Conservation (phyloP, 2,888 invertebrate species). For the Isoperla grammatica region DNA sequence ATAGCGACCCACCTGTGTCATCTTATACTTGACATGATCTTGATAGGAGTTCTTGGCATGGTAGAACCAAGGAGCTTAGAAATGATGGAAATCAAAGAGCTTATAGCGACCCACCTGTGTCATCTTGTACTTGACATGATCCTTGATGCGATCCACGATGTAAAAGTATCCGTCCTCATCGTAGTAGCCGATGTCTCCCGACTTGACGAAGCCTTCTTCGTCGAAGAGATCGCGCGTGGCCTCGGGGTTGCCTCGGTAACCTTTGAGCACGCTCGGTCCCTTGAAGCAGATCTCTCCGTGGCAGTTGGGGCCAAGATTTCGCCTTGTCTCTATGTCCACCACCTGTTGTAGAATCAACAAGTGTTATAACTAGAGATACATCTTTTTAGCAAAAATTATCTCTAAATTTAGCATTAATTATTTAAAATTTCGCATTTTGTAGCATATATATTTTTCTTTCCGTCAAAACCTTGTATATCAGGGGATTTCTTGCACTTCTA, state of each 20-base stretch:
- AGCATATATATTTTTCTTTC: too few relatives aligned
- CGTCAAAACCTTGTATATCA: too few relatives aligned
- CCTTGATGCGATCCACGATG: conserved; percentile 46
- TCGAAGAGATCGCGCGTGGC: conserved; percentile 12
- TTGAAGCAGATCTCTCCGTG: conserved; percentile 11
- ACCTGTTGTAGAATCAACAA: not conserved
- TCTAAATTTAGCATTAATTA: too few relatives aligned
- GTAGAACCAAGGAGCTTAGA: too few relatives aligned
- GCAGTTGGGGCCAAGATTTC: conserved; percentile 2
- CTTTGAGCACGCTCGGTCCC: not conserved
- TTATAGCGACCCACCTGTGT: conserved; percentile 42
- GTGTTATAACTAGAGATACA: too few relatives aligned
- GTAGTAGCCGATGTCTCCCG: conserved; percentile 44
- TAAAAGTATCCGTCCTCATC: conserved; percentile 43
- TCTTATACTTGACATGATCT: conserved; percentile 49
- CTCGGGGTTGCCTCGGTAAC: conserved; percentile 9
- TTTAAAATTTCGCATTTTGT: too few relatives aligned
- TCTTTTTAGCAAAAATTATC: too few relatives aligned
- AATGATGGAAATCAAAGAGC: too few relatives aligned
- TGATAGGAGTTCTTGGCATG: too few relatives aligned
- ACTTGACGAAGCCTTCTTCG: conserved; percentile 12
- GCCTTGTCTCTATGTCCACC: conserved; percentile 14
- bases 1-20: conserved; percentile 42
- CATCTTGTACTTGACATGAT: conserved; percentile 48
- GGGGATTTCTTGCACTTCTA: too few relatives aligned